Base-by-base conservation (phyloP, 2,113 vertebrate genomes). In the Strix aluco region DNA sequence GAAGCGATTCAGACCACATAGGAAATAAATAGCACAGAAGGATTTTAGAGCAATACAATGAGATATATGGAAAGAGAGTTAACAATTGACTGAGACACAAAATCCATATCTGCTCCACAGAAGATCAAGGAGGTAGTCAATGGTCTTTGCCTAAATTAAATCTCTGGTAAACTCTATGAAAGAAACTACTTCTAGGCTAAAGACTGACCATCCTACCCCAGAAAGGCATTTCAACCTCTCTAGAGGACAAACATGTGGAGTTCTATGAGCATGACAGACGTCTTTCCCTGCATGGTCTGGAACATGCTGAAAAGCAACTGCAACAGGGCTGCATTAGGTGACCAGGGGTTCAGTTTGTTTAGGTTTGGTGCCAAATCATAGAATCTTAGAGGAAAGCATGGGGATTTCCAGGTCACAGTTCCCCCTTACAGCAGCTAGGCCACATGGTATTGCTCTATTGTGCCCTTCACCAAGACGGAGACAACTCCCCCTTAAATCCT, bases 261-360 rank as follows among this genome's bases (percentile, higher is more conserved):
- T 36, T 5, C 20, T 49, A 6, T 2, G 3, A 77, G 12, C n/a
- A 23, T 1, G 8, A 9, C 46, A 46, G 1, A 30, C 1, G 0
- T 7, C 5, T 78, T 20, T 78, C 23, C 25, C 40, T 55, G 17
- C 1, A 2, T 4, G 6, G 13, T 44, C 4, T 61, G 55, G 9
- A 52, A 44, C 36, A 36, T 1, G 2, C n/a, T 22, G 40, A 71
- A 75, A 47, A 47, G 14, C 3, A 2, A 18, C 34, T n/a, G 27
- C 6, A 5, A 11, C 51, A 44, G 63, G 30, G 15, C 23, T 74
- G 26, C 25, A 44, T 18, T 8, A 47, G 1, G 7, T 34, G 38
- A 23, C 29, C n/a, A n/a, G 5, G 18, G 25, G 4, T 54, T 62
- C 52, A n/a, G 7, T 20, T 30, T 16, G 1, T 9, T 78, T 38